phyloP scores from a whole-genome alignment of 2,888 invertebrate genomes.

The Hypselothyrea guttata region DNA sequence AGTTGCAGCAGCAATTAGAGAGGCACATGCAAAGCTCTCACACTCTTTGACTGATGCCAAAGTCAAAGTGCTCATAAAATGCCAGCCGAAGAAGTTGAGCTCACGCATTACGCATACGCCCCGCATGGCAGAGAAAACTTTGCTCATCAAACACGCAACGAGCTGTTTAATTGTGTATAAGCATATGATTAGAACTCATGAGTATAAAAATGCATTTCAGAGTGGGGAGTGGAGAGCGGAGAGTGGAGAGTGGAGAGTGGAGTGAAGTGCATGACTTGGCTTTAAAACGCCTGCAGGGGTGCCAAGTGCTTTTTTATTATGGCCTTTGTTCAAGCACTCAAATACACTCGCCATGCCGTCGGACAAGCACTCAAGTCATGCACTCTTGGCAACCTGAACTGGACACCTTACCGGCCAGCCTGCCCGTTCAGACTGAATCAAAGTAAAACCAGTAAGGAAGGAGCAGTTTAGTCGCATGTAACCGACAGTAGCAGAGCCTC shows the following conservation, averaged over 20 bases:
- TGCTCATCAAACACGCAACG: constrained; percentile 35
- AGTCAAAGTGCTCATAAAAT: neutral
- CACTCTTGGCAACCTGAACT: constrained; percentile 38
- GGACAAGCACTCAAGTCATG: constrained; percentile 20
- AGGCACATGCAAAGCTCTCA: no score
- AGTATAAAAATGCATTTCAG: constrained; percentile 2
- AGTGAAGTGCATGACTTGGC: constrained; percentile 38
- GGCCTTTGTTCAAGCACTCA: constrained; percentile 22
- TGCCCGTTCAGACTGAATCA: constrained; percentile 7
- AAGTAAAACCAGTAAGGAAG: no score
- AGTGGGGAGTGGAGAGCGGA: neutral
- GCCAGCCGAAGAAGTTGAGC: neutral
- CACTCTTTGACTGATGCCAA: no score
- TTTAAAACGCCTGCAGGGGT: constrained; percentile 22
- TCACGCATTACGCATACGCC: constrained; percentile 26
- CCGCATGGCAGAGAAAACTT: constrained; percentile 29
- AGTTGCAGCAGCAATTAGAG: no score
- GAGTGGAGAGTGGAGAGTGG: neutral
- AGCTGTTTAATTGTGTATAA: constrained; percentile 36
- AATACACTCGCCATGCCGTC: constrained; percentile 32
- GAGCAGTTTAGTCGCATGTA: no score
- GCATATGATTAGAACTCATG: neutral
- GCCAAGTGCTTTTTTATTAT: constrained; percentile 36
- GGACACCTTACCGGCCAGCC: constrained; percentile 36
- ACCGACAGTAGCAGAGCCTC: no score